Conservation (phyloP, 2,888 invertebrate genomes). For the Tethea ocularis region DNA sequence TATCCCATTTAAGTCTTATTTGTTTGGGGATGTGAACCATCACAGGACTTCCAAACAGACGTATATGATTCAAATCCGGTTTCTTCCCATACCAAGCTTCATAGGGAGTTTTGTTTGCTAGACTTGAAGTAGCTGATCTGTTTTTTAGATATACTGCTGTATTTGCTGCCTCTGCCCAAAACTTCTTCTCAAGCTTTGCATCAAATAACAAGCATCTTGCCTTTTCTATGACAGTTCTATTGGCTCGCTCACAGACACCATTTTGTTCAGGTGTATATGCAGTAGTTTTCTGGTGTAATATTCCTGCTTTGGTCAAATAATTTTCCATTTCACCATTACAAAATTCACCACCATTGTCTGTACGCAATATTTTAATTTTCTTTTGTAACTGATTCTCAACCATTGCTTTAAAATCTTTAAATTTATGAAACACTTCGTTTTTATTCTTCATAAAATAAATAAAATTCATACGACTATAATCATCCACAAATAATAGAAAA, state of each 20-base stretch:
- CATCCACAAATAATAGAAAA: no score
- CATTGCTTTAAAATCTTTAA: no score
- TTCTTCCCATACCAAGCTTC: constrained; percentile 20
- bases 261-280: constrained; percentile 15
- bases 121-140: constrained; percentile 20
- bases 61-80: constrained; percentile 20
- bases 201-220: no score
- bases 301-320: constrained; percentile 20
- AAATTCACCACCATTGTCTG: background rate
- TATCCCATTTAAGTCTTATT: constrained; percentile 21
- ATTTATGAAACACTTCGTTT: no score
- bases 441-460: no score
- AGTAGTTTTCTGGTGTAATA: constrained; percentile 28
- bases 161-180: constrained; percentile 2
- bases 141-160: constrained; percentile 26
- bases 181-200: no score
- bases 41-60: constrained; percentile 22
- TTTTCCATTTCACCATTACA: constrained; percentile 15
- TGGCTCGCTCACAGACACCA: no score
- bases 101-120: constrained; percentile 25
- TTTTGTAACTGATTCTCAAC: no score
- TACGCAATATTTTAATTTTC: constrained; percentile 11
- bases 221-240: no score
- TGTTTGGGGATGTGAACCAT: constrained; percentile 24
- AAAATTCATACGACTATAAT: no score